Base-by-base conservation (phyloP, 2,797 vertebrate genomes). In the Helarctos malayanus region DNA sequence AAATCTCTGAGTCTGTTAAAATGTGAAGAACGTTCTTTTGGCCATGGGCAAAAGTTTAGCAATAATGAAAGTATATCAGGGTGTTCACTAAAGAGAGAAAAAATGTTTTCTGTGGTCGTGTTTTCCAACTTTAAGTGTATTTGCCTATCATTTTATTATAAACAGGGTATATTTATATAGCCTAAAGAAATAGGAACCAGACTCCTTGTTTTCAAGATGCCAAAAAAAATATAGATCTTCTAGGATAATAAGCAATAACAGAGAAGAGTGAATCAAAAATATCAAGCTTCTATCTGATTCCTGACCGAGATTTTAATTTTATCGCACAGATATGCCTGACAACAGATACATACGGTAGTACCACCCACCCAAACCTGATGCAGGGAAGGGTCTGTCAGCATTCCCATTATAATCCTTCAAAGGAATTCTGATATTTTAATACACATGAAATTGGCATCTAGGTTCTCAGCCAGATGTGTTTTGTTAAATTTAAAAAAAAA, bases 71-170 rank as follows among this genome's bases (percentile, higher is more conserved):
- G 19, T 56, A 75, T 96, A 97, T 98, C 90, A 7, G 38, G 35
- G 13, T 90, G 25, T 97, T 98, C 97, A 92, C 94, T 73, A 97
- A 97, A 96, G 89, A 98, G 96, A 97, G 95, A 73, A 41, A 92
- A 97, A 98, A 94, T 91, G 35, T 92, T 95, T 98, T 98, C 97
- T 98, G 98, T 98, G 98, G 98, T 98, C 96, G 97, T 99, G 98
- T 98, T 99, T 99, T 98, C 97, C 97, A 99, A 98, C 95, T 98
- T 98, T 97, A 98, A 98, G 95, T 98, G 98, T 98, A 98, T 98
- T 98, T 99, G 98, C 98, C 97, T 98, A 99, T 98, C 98, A 98
- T 98, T 98, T 98, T 99, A 99, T 98, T 98, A 98, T 98, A 99
- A 98, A 98, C 98, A 98, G 98, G 97, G 97, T 98, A 88, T 98